Evolutionary conservation across 2,888 invertebrate species (phyloP).

Genomic region (Ophion slaviceki): DNA sequence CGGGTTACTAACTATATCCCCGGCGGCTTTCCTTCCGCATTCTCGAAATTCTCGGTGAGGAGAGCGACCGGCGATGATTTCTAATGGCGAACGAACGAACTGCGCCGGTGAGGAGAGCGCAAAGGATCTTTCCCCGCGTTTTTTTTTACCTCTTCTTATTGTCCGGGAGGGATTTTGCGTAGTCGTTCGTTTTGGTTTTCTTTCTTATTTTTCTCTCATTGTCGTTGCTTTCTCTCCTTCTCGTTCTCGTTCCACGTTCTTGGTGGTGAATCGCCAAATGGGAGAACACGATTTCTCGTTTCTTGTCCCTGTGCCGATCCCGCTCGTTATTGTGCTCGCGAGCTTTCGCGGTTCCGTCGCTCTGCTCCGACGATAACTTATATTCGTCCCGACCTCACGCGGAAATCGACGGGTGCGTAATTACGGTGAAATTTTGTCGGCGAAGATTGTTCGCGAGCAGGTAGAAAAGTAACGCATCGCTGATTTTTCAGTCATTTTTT

Average conservation of each 20-base stretch:
- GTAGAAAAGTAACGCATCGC: too few species aligned
- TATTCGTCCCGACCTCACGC: neutral
- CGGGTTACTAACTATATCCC: constrained; percentile 77
- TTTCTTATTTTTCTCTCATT: constrained; percentile 46
- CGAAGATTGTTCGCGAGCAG: neutral
- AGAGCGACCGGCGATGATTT: constrained; percentile 76
- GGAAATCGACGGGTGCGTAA: neutral
- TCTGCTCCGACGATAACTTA: neutral
- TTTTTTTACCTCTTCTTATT: constrained; percentile 55
- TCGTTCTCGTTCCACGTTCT: constrained; percentile 20
- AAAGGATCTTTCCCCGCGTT: constrained; percentile 44
- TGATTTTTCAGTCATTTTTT: neutral
- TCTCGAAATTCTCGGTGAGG: constrained; percentile 75
- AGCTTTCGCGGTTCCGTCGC: neutral
- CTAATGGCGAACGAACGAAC: constrained; percentile 69
- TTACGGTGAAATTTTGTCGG: neutral
- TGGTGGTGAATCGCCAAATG: neutral
- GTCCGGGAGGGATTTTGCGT: constrained; percentile 42
- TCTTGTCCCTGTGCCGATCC: neutral
- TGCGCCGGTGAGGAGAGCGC: constrained; percentile 10
- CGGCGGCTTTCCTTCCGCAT: constrained; percentile 80
- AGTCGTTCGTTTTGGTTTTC: neutral
- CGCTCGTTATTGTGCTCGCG: neutral
- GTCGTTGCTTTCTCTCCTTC: constrained; percentile 30
- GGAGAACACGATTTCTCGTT: neutral